phyloP scores from a whole-genome alignment of 2,113 vertebrate genomes.

The Garra rufa region DNA sequence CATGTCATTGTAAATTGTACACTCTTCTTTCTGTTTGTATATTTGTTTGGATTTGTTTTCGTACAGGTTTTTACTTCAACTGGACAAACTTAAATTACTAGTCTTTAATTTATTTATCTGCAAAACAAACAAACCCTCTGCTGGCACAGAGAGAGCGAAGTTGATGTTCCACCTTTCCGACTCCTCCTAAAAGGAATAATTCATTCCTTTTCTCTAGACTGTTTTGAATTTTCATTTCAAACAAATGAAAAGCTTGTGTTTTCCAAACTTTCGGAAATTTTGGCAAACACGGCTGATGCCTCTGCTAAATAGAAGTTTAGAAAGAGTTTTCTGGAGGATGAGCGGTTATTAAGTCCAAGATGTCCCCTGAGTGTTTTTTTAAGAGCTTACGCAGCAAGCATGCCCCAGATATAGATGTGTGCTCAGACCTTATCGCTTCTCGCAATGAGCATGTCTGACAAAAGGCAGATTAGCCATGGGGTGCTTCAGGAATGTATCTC shows the following conservation, averaged over 20 bases:
- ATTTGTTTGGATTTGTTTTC: background rate
- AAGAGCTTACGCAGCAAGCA: conserved; percentile 33
- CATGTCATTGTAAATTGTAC: background rate
- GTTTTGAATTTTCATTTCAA: background rate
- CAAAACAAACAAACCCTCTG: background rate
- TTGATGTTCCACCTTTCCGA: conserved; percentile 1
- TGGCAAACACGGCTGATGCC: background rate
- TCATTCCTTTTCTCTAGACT: background rate
- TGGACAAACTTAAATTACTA: background rate
- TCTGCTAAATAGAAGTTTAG: conserved; percentile 17
- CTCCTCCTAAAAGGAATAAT: conserved; percentile 1
- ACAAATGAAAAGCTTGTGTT: conserved; percentile 7
- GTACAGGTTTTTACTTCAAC: background rate
- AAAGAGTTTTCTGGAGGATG: conserved; percentile 41
- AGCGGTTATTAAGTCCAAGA: conserved; percentile 16
- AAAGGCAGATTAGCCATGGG: conserved; percentile 63
- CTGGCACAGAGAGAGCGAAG: background rate
- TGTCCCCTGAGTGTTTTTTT: conserved; percentile 50
- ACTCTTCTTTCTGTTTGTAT: background rate
- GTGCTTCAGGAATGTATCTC: conserved; percentile 65
- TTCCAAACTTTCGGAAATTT: background rate
- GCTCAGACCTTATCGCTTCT: conserved; percentile 58
- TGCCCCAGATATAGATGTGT: conserved; percentile 61
- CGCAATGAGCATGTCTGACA: conserved; percentile 59
- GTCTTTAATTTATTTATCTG: background rate